Percentiles rank a stretch among this genome's conserved stretches.
phyloP scores from a whole-genome alignment of 2,113 vertebrate genomes.

The Sander vitreus region DNA sequence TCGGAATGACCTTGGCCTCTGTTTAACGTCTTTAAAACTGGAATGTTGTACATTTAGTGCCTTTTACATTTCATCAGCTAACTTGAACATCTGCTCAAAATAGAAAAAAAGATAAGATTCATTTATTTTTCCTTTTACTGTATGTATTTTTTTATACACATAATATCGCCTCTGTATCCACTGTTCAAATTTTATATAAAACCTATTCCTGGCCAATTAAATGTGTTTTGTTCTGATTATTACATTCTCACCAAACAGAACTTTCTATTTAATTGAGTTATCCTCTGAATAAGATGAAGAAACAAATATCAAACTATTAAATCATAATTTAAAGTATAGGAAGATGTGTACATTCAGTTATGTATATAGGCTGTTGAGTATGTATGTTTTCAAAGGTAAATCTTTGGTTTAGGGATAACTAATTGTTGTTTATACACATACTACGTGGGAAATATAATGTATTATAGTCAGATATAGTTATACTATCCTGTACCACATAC shows the following conservation, averaged over 20 bases:
- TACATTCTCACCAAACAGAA: conserved; percentile 36
- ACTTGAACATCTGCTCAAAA: conserved; percentile 79
- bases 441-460: not conserved
- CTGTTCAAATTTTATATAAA: conserved; percentile 84
- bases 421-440: not conserved
- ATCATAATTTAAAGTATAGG: not conserved
- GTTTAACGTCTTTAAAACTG: conserved; percentile 82
- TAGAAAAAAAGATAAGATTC: conserved; percentile 76
- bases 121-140: conserved; percentile 82
- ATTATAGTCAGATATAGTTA: no score
- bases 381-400: not conserved
- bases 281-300: not conserved
- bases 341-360: no score
- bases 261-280: not conserved
- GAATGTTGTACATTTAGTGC: conserved; percentile 86
- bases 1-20: conserved; percentile 65
- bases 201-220: conserved; percentile 72
- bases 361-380: not conserved
- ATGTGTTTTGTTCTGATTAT: conserved; percentile 34
- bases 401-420: not conserved
- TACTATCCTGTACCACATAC: no score
- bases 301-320: not conserved
- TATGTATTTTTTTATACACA: conserved; percentile 84
- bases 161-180: conserved; percentile 80
- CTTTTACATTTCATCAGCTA: conserved; percentile 86